Evolutionary conservation across 2,797 vertebrate species (phyloP).

Genomic region (Kryptolebias ocellatus): DNA sequence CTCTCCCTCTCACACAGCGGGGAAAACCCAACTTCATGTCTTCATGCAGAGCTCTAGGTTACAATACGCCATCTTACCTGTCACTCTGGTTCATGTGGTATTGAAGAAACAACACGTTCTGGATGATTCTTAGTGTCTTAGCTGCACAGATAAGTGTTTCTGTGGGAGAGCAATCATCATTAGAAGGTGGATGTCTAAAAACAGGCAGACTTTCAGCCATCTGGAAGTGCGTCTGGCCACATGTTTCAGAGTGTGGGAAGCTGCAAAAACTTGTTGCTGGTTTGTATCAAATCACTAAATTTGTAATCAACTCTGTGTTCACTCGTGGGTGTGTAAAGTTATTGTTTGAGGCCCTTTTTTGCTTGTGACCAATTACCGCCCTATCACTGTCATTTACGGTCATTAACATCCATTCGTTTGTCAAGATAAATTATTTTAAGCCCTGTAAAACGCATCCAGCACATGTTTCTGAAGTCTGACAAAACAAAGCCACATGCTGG

Average conservation of each 20-base stretch:
- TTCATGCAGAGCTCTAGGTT: constrained; percentile 31
- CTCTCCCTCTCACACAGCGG: constrained; percentile 6
- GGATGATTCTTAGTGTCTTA: constrained; percentile 28
- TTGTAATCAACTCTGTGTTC: constrained; percentile 60
- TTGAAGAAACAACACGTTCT: constrained; percentile 36
- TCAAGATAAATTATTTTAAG: constrained; percentile 56
- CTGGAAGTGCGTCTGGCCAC: constrained; percentile 69
- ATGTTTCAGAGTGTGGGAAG: constrained; percentile 75
- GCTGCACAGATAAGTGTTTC: constrained; percentile 46
- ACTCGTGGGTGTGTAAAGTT: constrained; percentile 65
- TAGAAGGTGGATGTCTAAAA: constrained; percentile 64
- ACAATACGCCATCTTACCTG: constrained; percentile 52
- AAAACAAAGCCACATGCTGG: constrained; percentile 56
- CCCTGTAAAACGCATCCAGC: constrained; percentile 29
- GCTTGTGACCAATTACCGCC: constrained; percentile 52
- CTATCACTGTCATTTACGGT: constrained; percentile 53
- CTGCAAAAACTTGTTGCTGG: constrained; percentile 64
- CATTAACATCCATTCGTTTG: constrained; percentile 64
- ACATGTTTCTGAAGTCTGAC: constrained; percentile 33
- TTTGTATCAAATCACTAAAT: constrained; percentile 70
- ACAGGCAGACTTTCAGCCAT: constrained; percentile 64
- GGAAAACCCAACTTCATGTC: constrained; percentile 9
- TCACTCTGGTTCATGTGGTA: constrained; percentile 49
- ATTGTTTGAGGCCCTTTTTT: constrained; percentile 54
- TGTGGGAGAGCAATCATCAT: constrained; percentile 52